Evolutionary conservation across 2,888 invertebrate species (phyloP).

Genomic region (Lottia gigantea): DNA sequence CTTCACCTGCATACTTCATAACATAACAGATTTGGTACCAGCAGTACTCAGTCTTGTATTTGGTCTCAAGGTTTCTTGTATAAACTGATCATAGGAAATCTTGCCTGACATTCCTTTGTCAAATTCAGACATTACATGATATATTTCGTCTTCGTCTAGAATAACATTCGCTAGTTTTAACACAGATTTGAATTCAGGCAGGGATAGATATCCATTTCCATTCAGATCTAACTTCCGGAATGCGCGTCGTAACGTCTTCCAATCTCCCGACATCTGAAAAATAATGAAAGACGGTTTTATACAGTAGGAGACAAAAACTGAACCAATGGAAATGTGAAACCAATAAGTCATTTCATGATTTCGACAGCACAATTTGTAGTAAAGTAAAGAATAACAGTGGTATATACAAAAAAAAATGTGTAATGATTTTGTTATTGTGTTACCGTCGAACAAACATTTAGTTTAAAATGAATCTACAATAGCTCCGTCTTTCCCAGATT

Average conservation of each 20-base stretch:
- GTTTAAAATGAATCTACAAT: too few species aligned
- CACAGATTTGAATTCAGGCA: constrained; percentile 65
- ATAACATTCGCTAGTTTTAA: constrained; percentile 64
- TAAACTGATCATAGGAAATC: constrained; percentile 62
- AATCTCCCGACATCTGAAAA: constrained; percentile 62
- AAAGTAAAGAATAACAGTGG: too few species aligned
- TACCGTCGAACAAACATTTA: too few species aligned
- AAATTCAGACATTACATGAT: constrained; percentile 62
- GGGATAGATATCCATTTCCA: constrained; percentile 58
- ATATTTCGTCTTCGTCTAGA: constrained; percentile 66
- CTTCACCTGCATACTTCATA: too few species aligned
- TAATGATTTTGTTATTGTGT: too few species aligned
- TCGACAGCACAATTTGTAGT: too few species aligned
- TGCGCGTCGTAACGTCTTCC: constrained; percentile 64
- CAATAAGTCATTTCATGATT: neutral
- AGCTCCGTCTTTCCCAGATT: too few species aligned
- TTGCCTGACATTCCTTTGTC: constrained; percentile 64
- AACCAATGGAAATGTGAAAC: neutral
- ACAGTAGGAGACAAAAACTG: neutral
- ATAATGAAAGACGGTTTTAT: neutral
- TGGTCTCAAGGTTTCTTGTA: constrained; percentile 61
- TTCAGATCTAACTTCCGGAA: constrained; percentile 62
- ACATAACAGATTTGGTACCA: too few species aligned
- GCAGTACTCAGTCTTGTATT: constrained; percentile 47
- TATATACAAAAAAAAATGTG: too few species aligned